Evolutionary conservation across 2,113 vertebrate genomes (phyloP).

Genomic region (Helogale parvula): DNA sequence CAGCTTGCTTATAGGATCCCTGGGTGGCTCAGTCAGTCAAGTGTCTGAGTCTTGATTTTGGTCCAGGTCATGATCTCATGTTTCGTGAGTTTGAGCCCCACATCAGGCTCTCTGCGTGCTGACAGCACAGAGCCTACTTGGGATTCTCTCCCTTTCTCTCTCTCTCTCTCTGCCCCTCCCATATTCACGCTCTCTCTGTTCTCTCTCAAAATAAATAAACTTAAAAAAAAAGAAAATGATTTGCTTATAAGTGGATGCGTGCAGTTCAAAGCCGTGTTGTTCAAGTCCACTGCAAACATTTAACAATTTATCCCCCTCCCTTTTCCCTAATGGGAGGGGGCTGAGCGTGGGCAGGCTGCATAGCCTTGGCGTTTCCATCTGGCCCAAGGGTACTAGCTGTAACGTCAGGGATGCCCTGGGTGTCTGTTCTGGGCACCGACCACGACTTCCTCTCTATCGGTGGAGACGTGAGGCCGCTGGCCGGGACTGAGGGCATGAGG

Average conservation of each 20-base stretch:
- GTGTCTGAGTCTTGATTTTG: too few relatives aligned
- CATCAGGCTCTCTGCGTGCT: too few relatives aligned
- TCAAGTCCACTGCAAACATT: background rate
- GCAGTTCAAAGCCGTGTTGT: background rate
- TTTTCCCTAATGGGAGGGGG: background rate
- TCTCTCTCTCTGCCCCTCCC: too few relatives aligned
- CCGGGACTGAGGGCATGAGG: background rate
- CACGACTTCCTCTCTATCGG: fast-evolving
- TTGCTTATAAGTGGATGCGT: background rate
- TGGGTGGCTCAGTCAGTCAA: too few relatives aligned
- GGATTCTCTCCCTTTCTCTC: too few relatives aligned
- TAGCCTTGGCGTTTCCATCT: background rate
- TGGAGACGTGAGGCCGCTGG: constrained; percentile 67
- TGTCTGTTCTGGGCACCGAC: background rate
- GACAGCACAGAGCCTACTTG: too few relatives aligned
- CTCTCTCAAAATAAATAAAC: too few relatives aligned
- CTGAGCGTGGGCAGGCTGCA: background rate
- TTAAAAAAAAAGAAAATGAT: background rate
- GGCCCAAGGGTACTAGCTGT: background rate
- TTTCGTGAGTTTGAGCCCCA: too few relatives aligned
- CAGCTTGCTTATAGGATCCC: background rate
- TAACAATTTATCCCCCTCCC: background rate
- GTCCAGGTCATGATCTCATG: too few relatives aligned
- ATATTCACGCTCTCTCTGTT: too few relatives aligned
- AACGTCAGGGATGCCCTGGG: background rate